A percentile compares a stretch with the other conserved stretches of the same genome.
phyloP scores from a whole-genome alignment of 1,140 invertebrate genomes.

The Heterodera carotae region DNA sequence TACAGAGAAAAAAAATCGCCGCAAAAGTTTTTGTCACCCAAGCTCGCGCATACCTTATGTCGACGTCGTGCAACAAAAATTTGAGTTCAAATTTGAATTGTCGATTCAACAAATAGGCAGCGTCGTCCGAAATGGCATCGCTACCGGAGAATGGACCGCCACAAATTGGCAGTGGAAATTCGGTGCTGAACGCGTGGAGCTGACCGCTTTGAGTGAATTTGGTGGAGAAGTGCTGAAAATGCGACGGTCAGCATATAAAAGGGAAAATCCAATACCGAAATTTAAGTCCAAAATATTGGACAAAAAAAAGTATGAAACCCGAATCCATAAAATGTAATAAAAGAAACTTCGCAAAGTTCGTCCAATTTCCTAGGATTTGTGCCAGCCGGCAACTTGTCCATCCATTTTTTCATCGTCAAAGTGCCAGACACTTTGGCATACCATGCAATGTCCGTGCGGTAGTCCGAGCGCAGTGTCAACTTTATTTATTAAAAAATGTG shows the following conservation, averaged over 20 bases:
- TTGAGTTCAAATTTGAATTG: background rate
- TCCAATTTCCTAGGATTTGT: background rate
- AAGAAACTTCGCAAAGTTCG: background rate
- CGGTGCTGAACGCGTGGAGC: background rate
- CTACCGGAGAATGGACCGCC: background rate
- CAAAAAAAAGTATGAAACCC: no score
- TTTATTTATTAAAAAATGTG: background rate
- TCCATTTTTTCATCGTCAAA: constrained; percentile 1
- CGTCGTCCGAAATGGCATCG: no score
- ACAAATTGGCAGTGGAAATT: background rate
- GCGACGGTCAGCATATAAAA: no score
- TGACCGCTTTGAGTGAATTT: background rate
- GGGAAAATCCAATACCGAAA: no score
- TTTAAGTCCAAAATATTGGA: no score
- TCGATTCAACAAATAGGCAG: background rate
- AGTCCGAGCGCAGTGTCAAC: background rate
- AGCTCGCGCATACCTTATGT: background rate
- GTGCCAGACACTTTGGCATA: background rate
- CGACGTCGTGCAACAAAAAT: background rate
- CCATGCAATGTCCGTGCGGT: background rate
- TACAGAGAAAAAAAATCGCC: no score
- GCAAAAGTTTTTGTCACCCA: no score
- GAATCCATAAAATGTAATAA: background rate
- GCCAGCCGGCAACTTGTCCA: background rate
- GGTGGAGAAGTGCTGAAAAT: background rate